Evolutionary conservation across 2,888 invertebrate species (phyloP), one percentile per base, ranked within the genome.

Genomic region (Mechanitis messenoides): DNA sequence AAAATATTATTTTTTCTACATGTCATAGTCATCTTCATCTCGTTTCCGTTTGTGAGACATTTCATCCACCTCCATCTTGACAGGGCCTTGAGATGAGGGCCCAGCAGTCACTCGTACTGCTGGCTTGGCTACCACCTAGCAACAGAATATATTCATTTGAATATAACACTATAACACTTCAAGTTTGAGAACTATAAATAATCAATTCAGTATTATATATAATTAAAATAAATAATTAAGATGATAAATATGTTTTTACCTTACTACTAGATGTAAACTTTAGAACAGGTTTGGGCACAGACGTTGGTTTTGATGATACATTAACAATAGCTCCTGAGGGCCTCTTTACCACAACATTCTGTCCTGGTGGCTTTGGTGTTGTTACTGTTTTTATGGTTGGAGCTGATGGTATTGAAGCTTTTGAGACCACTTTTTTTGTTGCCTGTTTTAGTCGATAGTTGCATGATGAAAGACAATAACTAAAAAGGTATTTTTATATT

Each of bases 381-480:
- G 87, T 80, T 47, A 85, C 72, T 5, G 90, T 83, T 69, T 87
- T 75, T 69, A 85, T 76, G 1, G 80, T 70, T 0, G 85, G 82
- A 1, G 83, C 69, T 0, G 83, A 56, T 0, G 80, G 68, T 0
- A 82, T 70, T 35, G 81, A 64, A 1, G 84, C 68, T 67, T 87
- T 87, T 0, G 78, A 58, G 4, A 85, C 72, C 0, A 81, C 71
- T 66, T 92, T 92, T 69, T 92, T 85, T 1, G 91, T 85, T 0
- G 91, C 90, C 4, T 91, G 86, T 59, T 93, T 93, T 0, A 95
- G 83, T 61, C 92, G 93, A 70, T 94, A 97, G 82, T 97, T 97
- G 71, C 95, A 94, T 0, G 95, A 92, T 45, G 96, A 93, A 0
- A 97, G 85, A 70, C 97, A 97, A 79, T 97, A 97, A 71, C 99